phyloP scores from a whole-genome alignment of 2,797 vertebrate species.

The Cyclopterus lumpus region DNA sequence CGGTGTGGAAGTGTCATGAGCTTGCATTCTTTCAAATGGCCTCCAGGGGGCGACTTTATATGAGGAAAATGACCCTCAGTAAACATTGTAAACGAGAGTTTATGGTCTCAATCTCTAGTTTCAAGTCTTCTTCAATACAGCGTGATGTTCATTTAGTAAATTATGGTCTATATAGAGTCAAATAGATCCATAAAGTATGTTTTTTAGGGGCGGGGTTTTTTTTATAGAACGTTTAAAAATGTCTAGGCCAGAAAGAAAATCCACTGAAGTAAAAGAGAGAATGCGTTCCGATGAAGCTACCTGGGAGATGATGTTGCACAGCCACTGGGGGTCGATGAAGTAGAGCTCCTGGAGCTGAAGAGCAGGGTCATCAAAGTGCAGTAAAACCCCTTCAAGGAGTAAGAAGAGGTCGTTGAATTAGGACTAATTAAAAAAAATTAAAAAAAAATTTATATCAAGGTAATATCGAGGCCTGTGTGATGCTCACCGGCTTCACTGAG shows the following conservation, averaged over 20 bases:
- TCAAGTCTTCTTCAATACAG: no score
- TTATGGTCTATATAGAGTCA: no score
- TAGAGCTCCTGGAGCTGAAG: constrained; percentile 93
- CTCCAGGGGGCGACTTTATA: neutral
- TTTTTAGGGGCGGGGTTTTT: no score
- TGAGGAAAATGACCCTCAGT: neutral
- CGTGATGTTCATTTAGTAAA: no score
- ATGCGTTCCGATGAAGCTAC: no score
- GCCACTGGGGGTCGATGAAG: constrained; percentile 96
- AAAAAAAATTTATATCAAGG: no score
- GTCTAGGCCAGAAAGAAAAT: no score
- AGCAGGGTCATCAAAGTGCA: constrained; percentile 96
- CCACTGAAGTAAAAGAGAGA: no score
- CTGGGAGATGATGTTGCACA: constrained; percentile 96
- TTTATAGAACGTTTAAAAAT: no score
- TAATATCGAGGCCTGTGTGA: neutral
- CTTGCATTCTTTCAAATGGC: neutral
- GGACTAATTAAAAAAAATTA: neutral
- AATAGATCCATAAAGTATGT: no score
- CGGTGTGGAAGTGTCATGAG: neutral
- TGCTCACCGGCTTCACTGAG: constrained; percentile 92
- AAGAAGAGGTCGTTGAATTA: neutral
- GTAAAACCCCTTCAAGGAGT: constrained; percentile 86
- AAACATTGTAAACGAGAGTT: no score
- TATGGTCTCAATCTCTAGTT: no score